Evolutionary conservation across 1,140 invertebrate species (phyloP).

Genomic region (Zeugodacus cucurbitae): DNA sequence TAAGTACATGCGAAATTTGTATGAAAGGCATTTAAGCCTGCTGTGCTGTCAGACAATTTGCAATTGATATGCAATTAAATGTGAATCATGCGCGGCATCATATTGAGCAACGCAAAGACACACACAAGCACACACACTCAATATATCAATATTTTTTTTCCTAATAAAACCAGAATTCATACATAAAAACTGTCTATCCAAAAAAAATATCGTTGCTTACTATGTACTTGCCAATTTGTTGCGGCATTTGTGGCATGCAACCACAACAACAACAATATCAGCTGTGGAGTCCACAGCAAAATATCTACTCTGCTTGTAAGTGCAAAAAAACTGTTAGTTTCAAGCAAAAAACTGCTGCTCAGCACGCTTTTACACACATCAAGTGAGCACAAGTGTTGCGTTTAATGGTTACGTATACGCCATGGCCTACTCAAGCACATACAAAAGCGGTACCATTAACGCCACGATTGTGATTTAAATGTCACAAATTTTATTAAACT

Average conservation of each 20-base stretch:
- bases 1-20: no score
- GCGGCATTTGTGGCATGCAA: no score
- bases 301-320: neutral
- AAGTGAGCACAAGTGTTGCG: neutral
- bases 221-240: no score
- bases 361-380: neutral
- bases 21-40: neutral
- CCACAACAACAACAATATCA: neutral
- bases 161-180: no score
- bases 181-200: no score
- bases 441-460: neutral
- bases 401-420: constrained; percentile 3
- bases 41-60: neutral
- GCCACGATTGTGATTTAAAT: neutral
- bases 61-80: constrained; percentile 12
- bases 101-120: neutral
- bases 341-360: neutral
- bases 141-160: neutral
- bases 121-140: neutral
- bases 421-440: neutral
- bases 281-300: neutral
- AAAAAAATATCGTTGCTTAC: no score
- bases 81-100: neutral
- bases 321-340: neutral
- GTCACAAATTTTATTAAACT: neutral